Percentiles rank a stretch among this genome's conserved stretches.
Conservation (phyloP, 2,113 vertebrate genomes). For the Paradisaea rubra region DNA sequence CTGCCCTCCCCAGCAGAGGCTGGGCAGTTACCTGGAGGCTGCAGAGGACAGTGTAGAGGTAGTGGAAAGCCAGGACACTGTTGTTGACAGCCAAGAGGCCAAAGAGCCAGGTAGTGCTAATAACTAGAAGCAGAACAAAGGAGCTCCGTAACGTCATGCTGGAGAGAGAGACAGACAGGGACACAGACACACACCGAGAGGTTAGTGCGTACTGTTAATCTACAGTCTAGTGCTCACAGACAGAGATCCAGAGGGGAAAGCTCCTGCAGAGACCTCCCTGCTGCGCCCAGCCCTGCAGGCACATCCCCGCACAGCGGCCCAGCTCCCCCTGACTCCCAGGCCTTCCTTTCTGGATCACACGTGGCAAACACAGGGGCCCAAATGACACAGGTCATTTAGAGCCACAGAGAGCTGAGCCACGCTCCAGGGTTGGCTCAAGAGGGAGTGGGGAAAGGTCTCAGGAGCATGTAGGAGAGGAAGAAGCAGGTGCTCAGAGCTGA, state of each 20-base stretch:
- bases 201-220: slow-evolving; percentile 47
- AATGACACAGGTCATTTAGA: not conserved
- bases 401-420: not conserved
- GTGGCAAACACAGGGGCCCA: not conserved
- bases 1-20: not conserved
- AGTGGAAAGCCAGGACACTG: slow-evolving; percentile 96
- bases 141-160: slow-evolving; percentile 90
- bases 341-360: slow-evolving; percentile 35
- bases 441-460: not conserved
- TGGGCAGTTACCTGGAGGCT: slow-evolving; percentile 84
- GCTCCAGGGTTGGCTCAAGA: not conserved
- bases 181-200: not conserved
- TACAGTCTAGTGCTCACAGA: not conserved
- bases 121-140: slow-evolving; percentile 90
- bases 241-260: slow-evolving; percentile 28
- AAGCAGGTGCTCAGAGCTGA: not conserved
- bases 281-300: not conserved
- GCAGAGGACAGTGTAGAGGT: slow-evolving; percentile 93
- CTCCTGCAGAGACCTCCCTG: not conserved
- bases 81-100: slow-evolving; percentile 98
- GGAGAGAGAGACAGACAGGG: slow-evolving; percentile 60
- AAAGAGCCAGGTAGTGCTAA: slow-evolving; percentile 94
- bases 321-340: not conserved
- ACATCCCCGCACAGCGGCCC: not conserved
- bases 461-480: not conserved